phyloP scores from a whole-genome alignment of 1,140 invertebrate species.

The Pristionchus pacificus region DNA sequence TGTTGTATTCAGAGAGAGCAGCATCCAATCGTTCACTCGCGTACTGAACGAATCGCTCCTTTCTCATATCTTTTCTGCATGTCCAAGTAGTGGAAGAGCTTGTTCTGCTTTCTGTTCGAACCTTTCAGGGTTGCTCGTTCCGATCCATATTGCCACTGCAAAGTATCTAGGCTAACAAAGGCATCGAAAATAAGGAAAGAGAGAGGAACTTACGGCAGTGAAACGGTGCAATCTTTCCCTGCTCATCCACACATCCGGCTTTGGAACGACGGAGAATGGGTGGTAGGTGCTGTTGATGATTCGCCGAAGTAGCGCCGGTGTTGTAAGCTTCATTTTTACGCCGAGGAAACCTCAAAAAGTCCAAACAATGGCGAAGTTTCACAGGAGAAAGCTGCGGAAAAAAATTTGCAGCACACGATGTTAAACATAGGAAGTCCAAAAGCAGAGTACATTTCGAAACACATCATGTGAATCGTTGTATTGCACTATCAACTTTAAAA shows the following conservation, averaged over 20 bases:
- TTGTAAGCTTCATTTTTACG: constrained; percentile 43
- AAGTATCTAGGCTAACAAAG: not conserved
- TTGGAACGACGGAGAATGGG: constrained; percentile 46
- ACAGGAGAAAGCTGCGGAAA: too few relatives aligned
- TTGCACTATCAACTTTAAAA: too few relatives aligned
- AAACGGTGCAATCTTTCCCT: constrained; percentile 47
- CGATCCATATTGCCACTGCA: constrained; percentile 54
- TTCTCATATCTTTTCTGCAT: constrained; percentile 49
- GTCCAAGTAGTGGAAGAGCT: constrained; percentile 45
- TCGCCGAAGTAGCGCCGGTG: constrained; percentile 30
- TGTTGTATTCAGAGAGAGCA: constrained; percentile 43
- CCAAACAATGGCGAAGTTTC: too few relatives aligned
- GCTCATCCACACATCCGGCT: constrained; percentile 44
- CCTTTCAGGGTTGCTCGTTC: constrained; percentile 34
- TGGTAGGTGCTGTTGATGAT: constrained; percentile 47
- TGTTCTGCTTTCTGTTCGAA: constrained; percentile 40
- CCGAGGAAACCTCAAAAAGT: too few relatives aligned
- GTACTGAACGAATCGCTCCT: constrained; percentile 37
- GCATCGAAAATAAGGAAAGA: not conserved
- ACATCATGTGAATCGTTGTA: too few relatives aligned
- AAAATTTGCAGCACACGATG: too few relatives aligned
- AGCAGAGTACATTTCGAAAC: too few relatives aligned
- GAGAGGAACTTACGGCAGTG: constrained; percentile 39
- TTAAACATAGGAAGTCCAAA: too few relatives aligned
- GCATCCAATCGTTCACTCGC: constrained; percentile 41